These are phyloP conservation scores for Calonectris borealis DNA, from an alignment of 2,113 vertebrate species.

Conservation along the genomic window DNA sequence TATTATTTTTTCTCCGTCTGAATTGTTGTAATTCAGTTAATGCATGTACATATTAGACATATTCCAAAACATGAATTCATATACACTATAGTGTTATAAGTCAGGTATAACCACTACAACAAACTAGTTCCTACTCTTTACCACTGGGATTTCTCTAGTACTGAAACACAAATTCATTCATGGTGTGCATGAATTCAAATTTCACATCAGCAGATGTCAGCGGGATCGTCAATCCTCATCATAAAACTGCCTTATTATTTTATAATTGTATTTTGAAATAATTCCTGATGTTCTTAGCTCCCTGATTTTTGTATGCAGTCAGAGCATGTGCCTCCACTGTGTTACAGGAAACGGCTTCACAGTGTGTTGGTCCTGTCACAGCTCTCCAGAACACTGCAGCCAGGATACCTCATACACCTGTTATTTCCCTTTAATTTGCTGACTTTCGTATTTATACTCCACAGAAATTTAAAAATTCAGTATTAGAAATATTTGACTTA, in stretches of 20 bases:
- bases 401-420: accelerated
- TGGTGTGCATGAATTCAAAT: neutral
- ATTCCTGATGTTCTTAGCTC: neutral
- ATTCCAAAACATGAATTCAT: neutral
- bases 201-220: neutral
- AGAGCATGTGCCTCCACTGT: neutral
- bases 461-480: neutral
- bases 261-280: neutral
- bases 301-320: neutral
- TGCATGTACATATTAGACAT: neutral
- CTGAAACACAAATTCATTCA: neutral
- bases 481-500: neutral
- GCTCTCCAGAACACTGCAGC: neutral
- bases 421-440: neutral
- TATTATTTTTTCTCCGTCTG: neutral
- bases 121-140: neutral
- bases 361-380: neutral
- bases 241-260: neutral
- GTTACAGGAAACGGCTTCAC: neutral
- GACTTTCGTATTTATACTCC: neutral
- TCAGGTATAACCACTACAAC: neutral
- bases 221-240: neutral
- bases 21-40: neutral
- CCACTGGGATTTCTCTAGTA: neutral
- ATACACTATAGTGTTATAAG: neutral